These are phyloP conservation scores for Pocillopora grandis DNA, from an alignment of 92 coral and sea anemone species.

Conservation along the genomic window DNA sequence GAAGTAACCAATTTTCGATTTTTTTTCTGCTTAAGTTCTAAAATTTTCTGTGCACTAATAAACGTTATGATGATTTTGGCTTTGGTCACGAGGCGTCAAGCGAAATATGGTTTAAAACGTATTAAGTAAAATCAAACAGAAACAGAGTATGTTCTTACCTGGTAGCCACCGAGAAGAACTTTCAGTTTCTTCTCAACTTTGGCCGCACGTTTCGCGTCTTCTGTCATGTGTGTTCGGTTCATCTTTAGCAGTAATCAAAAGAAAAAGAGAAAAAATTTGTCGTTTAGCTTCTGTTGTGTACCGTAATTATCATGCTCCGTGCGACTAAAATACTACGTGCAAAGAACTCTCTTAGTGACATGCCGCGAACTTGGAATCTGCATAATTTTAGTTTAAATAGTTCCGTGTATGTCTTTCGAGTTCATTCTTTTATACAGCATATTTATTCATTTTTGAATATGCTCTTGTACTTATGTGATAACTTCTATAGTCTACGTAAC, in stretches of 20 bases:
- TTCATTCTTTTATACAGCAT: no score
- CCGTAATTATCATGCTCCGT: no score
- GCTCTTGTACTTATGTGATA: no score
- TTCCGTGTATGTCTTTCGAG: no score
- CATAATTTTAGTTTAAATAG: no score
- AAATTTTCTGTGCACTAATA: no score
- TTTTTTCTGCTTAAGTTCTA: no score
- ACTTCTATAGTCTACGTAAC: background rate
- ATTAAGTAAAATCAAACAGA: background rate
- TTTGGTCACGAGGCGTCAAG: background rate
- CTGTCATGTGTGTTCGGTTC: slow-evolving; percentile 96
- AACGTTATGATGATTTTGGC: background rate
- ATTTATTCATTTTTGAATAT: no score
- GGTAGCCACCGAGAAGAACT: slow-evolving; percentile 98
- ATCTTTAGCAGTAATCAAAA: slow-evolving; percentile 41
- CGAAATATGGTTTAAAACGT: background rate
- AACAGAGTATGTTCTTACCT: slow-evolving; percentile 46
- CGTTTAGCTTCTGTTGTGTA: background rate
- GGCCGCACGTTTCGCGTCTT: slow-evolving; percentile 97
- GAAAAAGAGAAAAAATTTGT: background rate
- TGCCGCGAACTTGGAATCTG: no score
- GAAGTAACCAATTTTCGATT: no score
- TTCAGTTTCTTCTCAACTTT: slow-evolving; percentile 93
- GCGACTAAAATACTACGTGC: no score
- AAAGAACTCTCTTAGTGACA: no score